phyloP scores from a whole-genome alignment of 2,113 vertebrate species.

The Poeciliopsis occidentalis region DNA sequence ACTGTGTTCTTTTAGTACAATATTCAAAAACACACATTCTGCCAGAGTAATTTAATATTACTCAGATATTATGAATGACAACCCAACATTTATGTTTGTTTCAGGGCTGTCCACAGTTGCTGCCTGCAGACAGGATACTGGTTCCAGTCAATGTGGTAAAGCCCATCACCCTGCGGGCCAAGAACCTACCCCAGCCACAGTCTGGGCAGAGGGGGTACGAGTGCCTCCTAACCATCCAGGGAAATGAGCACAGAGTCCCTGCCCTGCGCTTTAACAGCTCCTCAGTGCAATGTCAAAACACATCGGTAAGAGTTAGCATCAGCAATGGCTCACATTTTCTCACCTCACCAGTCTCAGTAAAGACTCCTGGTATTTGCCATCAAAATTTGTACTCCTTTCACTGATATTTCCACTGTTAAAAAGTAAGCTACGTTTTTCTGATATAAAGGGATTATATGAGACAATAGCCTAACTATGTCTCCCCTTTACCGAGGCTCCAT shows the following conservation, averaged over 20 bases:
- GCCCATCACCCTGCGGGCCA: constrained; percentile 94
- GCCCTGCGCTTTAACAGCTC: constrained; percentile 98
- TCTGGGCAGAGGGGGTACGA: constrained; percentile 97
- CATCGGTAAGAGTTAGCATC: constrained; percentile 85
- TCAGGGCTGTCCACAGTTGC: constrained; percentile 95
- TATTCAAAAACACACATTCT: not conserved
- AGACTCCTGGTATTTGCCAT: too few species aligned
- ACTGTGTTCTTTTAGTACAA: not conserved
- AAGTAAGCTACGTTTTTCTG: constrained; percentile 18
- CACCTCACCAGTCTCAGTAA: too few species aligned
- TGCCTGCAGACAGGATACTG: constrained; percentile 91
- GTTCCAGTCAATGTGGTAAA: constrained; percentile 96
- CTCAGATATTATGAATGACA: constrained; percentile 7
- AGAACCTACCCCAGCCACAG: constrained; percentile 96
- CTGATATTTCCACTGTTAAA: constrained; percentile 17
- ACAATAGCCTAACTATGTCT: constrained; percentile 54
- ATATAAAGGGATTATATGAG: constrained; percentile 30
- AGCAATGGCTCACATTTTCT: constrained; percentile 11
- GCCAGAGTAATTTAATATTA: not conserved
- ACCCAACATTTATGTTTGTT: constrained; percentile 6
- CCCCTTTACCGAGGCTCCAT: constrained; percentile 48
- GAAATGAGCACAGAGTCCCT: constrained; percentile 90
- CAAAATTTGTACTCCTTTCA: too few species aligned
- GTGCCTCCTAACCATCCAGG: constrained; percentile 93
- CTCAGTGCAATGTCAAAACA: constrained; percentile 98